These are phyloP conservation scores for Heliconius hewitsoni DNA, from an alignment of 1,140 invertebrate species.

Conservation along the genomic window DNA sequence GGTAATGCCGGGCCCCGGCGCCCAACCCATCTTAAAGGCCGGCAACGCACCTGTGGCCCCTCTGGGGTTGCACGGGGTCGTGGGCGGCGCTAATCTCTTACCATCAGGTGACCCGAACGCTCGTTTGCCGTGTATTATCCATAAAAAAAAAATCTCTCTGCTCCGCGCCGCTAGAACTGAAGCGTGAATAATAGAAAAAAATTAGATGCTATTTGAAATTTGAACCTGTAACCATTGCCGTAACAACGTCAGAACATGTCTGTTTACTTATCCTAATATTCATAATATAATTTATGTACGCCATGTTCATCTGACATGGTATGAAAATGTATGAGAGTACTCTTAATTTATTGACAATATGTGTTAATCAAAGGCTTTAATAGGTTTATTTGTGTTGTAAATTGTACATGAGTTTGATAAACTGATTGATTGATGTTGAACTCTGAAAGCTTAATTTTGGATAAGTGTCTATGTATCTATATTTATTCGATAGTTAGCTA, in stretches of 20 bases:
- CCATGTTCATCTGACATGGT: neutral
- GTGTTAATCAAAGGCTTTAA: constrained; percentile 8
- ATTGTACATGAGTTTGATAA: neutral
- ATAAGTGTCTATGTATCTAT: neutral
- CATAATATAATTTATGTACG: constrained; percentile 1
- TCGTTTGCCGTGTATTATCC: too few relatives aligned
- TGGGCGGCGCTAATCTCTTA: too few relatives aligned
- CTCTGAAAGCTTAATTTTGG: neutral
- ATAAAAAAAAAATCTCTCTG: too few relatives aligned
- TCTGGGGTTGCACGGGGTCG: too few relatives aligned
- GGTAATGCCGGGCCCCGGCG: too few relatives aligned
- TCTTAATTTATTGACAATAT: constrained; percentile 1
- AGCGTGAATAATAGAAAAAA: too few relatives aligned
- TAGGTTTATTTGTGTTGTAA: constrained; percentile 3
- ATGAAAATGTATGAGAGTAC: constrained; percentile 7
- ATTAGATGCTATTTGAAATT: neutral
- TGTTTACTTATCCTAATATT: neutral
- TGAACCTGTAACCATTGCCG: neutral
- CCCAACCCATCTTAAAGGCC: too few relatives aligned
- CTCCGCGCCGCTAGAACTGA: too few relatives aligned
- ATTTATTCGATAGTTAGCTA: too few relatives aligned
- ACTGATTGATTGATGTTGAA: neutral
- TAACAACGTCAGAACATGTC: neutral
- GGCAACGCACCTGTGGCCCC: too few relatives aligned
- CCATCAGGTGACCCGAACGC: too few relatives aligned